These are phyloP conservation scores for Gastrophysa polygoni DNA, from an alignment of 2,888 invertebrate species.

Conservation along the genomic window DNA sequence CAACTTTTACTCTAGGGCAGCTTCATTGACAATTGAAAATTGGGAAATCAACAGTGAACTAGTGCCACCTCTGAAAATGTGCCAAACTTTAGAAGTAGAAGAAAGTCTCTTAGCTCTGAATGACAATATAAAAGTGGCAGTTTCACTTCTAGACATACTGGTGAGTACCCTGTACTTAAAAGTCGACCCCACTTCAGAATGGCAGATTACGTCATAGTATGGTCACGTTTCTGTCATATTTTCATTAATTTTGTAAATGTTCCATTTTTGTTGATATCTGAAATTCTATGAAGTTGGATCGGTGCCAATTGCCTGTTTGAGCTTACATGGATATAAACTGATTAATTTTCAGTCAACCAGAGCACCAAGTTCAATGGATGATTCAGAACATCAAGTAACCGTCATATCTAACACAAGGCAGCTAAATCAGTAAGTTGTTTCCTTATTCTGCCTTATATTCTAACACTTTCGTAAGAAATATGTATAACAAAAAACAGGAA, in stretches of 20 bases:
- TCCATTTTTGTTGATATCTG: not conserved
- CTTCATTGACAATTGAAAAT: conserved; percentile 15
- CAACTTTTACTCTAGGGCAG: conserved; percentile 19
- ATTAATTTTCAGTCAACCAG: conserved; percentile 14
- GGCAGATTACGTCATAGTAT: not conserved
- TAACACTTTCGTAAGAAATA: too few species aligned
- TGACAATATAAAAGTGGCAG: conserved; percentile 23
- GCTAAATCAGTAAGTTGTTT: conserved; percentile 23
- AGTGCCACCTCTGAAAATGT: conserved; percentile 19
- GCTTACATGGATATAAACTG: not conserved
- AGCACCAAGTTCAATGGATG: conserved; percentile 19
- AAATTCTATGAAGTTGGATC: not conserved
- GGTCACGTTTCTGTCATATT: not conserved
- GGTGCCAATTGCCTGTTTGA: too few species aligned
- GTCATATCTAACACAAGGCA: conserved; percentile 2
- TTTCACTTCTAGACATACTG: conserved; percentile 23
- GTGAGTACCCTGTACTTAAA: conserved; percentile 22
- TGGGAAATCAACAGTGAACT: conserved; percentile 25
- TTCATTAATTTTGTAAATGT: not conserved
- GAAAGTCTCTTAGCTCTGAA: conserved; percentile 21
- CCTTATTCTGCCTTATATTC: too few species aligned
- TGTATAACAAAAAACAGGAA: too few species aligned
- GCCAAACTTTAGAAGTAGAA: conserved; percentile 22
- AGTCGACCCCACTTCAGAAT: not conserved
- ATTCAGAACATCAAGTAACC: conserved; percentile 5